Base-by-base conservation (phyloP, 2,888 invertebrate species). In the Macrophya annulata region DNA sequence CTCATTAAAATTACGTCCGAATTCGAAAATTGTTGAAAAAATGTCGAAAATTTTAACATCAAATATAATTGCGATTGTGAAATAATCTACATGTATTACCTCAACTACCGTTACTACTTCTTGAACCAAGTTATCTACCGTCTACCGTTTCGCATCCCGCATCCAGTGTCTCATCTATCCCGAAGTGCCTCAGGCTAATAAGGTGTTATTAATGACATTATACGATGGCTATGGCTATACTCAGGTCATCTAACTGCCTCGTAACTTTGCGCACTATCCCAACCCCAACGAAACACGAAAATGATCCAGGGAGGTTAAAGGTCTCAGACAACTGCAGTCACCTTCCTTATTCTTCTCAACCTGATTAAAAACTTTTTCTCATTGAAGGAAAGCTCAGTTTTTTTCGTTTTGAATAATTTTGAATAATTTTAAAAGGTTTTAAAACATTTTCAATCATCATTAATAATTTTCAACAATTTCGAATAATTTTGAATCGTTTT, bases 181-280 rank as follows among this genome's bases (percentile, higher is more conserved):
- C 89, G 85, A 74, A 86, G 86, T 85, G 89, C 87, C 89, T 86
- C 88, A 84, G 88, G 90, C 89, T 90, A 90, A 90, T 90, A 90
- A 90, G 90, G 89, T 89, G 88, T 90, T 90, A 90, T 90, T 90
- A 90, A 90, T 90, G 90, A 89, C 89, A 88, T 88, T 88, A 90
- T 88, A 88, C 89, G 88, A 86, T 88, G 88, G 86, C 81, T 43
- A 43, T 62, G 62, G 31, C 31, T 31, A 31, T 31, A 31, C 31
- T 43, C 81, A 43, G 40, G 62, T 87, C 87, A 88, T 87, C 88
- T 88, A 87, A 88, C 89, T 89, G 86, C 87, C 86, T 88, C 86
- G 88, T 87, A 90, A 89, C 90, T 89, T 89, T 86, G 87, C 87
- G 17, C 89, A 89, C 89, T 90, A 90, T 89, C 88, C 90, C 85